Conservation (phyloP, 2,888 invertebrate genomes). For the Scaptomyza reducta region DNA sequence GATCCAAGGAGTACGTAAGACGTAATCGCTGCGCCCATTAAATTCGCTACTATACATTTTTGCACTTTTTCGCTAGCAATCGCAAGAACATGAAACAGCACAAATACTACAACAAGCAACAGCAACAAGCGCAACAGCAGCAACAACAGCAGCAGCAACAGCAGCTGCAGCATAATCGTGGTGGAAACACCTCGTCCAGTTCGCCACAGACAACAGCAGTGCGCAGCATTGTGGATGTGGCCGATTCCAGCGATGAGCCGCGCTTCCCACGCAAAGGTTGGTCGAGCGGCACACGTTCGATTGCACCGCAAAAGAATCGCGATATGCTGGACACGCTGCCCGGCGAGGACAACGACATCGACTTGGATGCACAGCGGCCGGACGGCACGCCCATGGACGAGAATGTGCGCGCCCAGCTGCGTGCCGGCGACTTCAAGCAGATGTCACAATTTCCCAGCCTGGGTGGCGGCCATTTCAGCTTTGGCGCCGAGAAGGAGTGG, state of each 20-base stretch:
- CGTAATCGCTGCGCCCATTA: conserved; percentile 24
- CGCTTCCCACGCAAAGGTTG: conserved; percentile 73
- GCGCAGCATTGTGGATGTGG: conserved; percentile 82
- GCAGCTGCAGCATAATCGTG: conserved; percentile 24
- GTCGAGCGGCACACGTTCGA: conserved; percentile 53
- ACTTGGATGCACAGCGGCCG: conserved; percentile 45
- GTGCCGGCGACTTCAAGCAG: conserved; percentile 83
- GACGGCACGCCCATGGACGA: conserved; percentile 67
- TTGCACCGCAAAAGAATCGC: conserved; percentile 60
- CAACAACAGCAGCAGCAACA: conserved; percentile 40
- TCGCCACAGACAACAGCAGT: conserved; percentile 69
- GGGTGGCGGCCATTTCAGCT: conserved; percentile 83
- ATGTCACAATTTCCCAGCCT: conserved; percentile 82
- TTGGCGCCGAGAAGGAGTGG: conserved; percentile 85
- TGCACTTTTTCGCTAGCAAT: conserved; percentile 61
- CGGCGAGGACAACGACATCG: conserved; percentile 36
- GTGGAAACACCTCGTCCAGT: conserved; percentile 72
- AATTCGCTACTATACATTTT: not conserved
- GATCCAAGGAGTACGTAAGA: conserved; percentile 80
- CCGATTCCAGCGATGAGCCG: conserved; percentile 82
- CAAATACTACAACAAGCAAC: conserved; percentile 55
- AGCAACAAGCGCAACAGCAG: conserved; percentile 42
- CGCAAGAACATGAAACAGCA: conserved; percentile 81
- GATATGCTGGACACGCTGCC: conserved; percentile 56
- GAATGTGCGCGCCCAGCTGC: conserved; percentile 76